Conservation (phyloP, 2,797 vertebrate genomes). For the Tauraco hartlaubi region DNA sequence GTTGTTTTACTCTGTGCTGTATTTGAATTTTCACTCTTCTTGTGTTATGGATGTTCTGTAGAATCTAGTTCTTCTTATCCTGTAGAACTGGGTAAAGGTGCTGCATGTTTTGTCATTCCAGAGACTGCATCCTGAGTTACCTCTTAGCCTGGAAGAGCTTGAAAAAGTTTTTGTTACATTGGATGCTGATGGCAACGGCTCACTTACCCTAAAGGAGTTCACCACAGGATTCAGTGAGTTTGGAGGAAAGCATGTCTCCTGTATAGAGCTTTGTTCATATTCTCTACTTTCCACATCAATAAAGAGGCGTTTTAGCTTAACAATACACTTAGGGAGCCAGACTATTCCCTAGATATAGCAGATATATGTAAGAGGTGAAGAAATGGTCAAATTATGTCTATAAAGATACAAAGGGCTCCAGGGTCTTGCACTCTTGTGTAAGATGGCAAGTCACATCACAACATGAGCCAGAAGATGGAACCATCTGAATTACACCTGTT, state of each 20-base stretch:
- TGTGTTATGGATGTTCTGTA: neutral
- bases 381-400: neutral
- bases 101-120: constrained; percentile 72
- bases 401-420: neutral
- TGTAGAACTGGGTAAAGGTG: neutral
- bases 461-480: neutral
- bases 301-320: neutral
- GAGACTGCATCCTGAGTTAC: constrained; percentile 88
- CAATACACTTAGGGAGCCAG: neutral
- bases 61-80: neutral
- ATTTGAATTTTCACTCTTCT: neutral
- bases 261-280: neutral
- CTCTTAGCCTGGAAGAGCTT: constrained; percentile 90
- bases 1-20: neutral
- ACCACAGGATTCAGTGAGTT: constrained; percentile 92
- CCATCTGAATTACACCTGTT: neutral
- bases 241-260: neutral
- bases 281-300: neutral
- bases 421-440: neutral
- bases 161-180: constrained; percentile 92
- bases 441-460: neutral
- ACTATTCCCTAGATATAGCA: neutral
- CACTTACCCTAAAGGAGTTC: constrained; percentile 91
- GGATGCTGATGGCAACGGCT: constrained; percentile 91
- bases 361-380: neutral